These are phyloP conservation scores for Trinorchestia longiramus DNA, from an alignment of 1,140 invertebrate species.

Conservation along the genomic window DNA sequence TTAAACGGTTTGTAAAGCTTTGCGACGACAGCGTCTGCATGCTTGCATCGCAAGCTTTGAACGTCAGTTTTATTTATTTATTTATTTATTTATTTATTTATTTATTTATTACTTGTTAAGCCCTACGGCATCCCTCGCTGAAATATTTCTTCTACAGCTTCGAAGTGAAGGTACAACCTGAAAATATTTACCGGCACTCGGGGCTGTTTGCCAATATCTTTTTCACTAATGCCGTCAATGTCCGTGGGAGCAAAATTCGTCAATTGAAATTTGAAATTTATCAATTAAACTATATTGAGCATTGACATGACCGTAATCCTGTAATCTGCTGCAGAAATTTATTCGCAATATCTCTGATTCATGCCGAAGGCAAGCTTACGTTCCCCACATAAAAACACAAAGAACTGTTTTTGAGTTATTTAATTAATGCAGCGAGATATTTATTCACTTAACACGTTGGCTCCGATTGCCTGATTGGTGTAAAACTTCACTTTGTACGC, in stretches of 20 bases:
- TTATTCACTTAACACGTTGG: too few relatives aligned
- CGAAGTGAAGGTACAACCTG: background rate
- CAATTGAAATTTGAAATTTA: background rate
- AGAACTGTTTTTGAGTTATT: too few relatives aligned
- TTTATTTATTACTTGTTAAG: background rate
- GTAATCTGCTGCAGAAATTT: background rate
- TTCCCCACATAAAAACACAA: too few relatives aligned
- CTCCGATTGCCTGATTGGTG: too few relatives aligned
- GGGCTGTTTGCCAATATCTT: background rate
- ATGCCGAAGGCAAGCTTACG: background rate
- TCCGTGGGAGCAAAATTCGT: background rate
- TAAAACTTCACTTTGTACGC: too few relatives aligned
- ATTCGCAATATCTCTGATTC: background rate
- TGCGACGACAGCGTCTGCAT: background rate
- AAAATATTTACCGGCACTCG: background rate
- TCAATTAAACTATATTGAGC: too few relatives aligned
- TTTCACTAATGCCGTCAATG: background rate
- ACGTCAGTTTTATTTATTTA: too few relatives aligned
- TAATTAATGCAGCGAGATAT: too few relatives aligned
- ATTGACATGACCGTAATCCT: background rate
- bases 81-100: too few relatives aligned
- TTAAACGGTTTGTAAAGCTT: background rate
- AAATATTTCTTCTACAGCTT: background rate
- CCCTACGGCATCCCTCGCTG: too few relatives aligned
- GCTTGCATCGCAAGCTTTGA: too few relatives aligned